Evolutionary conservation across 2,888 invertebrate genomes (phyloP), one percentile per base, ranked within the genome.

Genomic region (Amiota communis): DNA sequence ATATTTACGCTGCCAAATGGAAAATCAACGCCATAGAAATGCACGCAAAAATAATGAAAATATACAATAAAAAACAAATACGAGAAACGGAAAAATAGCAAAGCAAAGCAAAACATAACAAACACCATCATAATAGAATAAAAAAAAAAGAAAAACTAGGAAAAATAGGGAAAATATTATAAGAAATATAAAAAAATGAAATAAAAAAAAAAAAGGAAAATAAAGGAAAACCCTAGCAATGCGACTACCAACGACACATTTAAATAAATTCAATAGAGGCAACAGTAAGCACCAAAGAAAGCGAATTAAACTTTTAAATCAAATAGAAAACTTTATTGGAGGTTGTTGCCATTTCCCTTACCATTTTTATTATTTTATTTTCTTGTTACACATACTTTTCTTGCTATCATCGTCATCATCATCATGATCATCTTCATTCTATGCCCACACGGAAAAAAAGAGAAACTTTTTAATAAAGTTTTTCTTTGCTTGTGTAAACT

Each of bases 1-100:
- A 85, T 85, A 83, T 85, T 85, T 85, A 85, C 84, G 79, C 78
- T 78, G 72, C 75, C 76, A 83, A 83, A 85, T 83, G 85, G 78
- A 83, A 85, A 85, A 83, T 79, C 82, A 80, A 53, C 17, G 23
- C 20, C n/a, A 20, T 53, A 12, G 51, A 36, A 51, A 51, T 51
- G 59, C 59, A 59, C 13, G n/a, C n/a, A 59, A 59, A 59, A 17
- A 63, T 9, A 23, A 63, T 13, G 12, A 9, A 23, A 63, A 63
- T 10, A 63, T 20, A 12, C 11, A 12, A 48, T 20, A 48, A 11
- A 67, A 67, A 68, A 9, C 47, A 53, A 68, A 51, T 53, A 20
- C 1, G 51, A 49, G 20, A 48, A 48, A 4, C 63, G 17, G 20
- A 8, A 53, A n/a, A 59, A 20, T 20, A 15, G 17, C 59, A 17